Evolutionary conservation across 1,140 invertebrate species (phyloP).

Genomic region (Papilio machaon): DNA sequence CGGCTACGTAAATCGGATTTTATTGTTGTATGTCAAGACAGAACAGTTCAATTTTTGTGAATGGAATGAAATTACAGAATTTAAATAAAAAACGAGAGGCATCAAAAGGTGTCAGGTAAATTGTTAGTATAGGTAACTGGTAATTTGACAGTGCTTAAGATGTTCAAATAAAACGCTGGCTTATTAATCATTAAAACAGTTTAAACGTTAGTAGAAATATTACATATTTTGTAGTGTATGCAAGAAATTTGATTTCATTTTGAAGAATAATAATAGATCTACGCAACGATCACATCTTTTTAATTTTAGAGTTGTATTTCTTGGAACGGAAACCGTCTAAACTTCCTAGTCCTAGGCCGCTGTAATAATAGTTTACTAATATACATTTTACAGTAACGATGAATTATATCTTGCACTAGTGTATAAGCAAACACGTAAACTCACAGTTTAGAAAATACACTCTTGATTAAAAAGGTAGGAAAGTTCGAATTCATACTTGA

Average conservation of each 20-base stretch:
- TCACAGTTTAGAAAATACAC: neutral
- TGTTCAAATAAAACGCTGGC: too few species aligned
- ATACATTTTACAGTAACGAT: neutral
- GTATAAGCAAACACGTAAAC: neutral
- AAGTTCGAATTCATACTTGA: constrained; percentile 19
- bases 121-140: too few species aligned
- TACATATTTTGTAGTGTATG: too few species aligned
- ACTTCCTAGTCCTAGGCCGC: neutral
- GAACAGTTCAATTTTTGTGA: constrained; percentile 41
- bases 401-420: neutral
- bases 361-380: neutral
- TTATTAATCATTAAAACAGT: too few species aligned
- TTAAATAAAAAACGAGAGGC: neutral
- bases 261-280: too few species aligned
- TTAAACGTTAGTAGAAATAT: too few species aligned
- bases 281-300: neutral
- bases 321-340: neutral
- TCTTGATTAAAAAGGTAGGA: neutral
- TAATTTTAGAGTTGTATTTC: neutral
- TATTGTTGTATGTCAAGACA: constrained; percentile 45
- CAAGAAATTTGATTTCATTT: too few species aligned
- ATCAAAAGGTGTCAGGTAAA: neutral
- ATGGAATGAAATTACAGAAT: neutral
- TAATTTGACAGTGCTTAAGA: too few species aligned
- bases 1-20: constrained; percentile 32